Base-by-base conservation (phyloP, 2,797 vertebrate species). In the Petrocephalus schoutedeni region DNA sequence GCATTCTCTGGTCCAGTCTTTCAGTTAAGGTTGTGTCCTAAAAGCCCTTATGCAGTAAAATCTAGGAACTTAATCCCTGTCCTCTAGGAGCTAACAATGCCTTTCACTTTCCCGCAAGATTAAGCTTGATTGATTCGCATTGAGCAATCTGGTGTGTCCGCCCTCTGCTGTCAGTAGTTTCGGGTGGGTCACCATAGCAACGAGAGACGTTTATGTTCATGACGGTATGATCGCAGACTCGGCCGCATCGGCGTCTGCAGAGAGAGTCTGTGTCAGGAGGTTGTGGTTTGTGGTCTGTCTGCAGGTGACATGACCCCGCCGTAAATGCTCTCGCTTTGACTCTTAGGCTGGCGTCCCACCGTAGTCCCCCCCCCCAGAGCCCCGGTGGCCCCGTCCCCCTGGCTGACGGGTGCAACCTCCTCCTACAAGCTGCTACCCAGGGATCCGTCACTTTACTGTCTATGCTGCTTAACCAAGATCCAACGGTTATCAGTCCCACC, bases 401-500 rank as follows among this genome's bases (percentile, higher is more conserved):
- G 98, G 98, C 97, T 97, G 96, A 97, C 96, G 97, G 98, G 97
- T 95, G 95, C 96, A 97, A 97, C 97, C 96, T 97, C 96, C 97
- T 98, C 96, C 97, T 98, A 95, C 98, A 98, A 97, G 98, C 98
- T 99, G 98, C 98, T 98, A 97, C 98, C 98, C 98, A 99, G 98
- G 98, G 98, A 98, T 99, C 99, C 96, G 98, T 98, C 98, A 99
- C 98, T 99, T 98, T 99, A 99, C 97, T 98, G 97, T 99, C 97
- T 97, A 98, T 98, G 98, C 98, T 99, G 98, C 98, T 99, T 98
- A 98, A 98, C 97, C 98, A 97, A 97, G 97, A 98, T 97, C 96
- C 96, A 96, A 96, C 96, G 95, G 96, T 97, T 92, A 94, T 96
- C 94, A 95, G 94, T 95, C 87, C 89, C 90, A 91, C 89, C 91